Evolutionary conservation across 2,888 invertebrate genomes (phyloP).

Genomic region (Ptychoptera contaminata): DNA sequence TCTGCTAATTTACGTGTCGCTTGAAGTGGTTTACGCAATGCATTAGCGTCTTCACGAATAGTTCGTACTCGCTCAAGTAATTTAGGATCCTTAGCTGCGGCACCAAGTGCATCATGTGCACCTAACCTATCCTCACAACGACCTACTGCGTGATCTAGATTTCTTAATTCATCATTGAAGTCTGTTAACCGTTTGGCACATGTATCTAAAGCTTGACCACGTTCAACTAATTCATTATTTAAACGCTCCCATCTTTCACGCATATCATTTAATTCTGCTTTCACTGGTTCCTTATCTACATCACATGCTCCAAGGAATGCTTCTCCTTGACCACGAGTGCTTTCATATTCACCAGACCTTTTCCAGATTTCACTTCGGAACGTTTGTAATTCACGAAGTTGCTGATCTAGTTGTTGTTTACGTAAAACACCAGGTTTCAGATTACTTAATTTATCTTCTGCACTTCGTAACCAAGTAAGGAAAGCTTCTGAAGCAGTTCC

Average conservation of each 20-base stretch:
- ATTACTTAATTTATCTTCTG: slow-evolving; percentile 68
- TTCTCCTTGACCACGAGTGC: slow-evolving; percentile 71
- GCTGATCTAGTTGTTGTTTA: slow-evolving; percentile 72
- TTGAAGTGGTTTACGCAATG: slow-evolving; percentile 56
- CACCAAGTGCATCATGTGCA: slow-evolving; percentile 46
- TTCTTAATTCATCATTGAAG: slow-evolving; percentile 69
- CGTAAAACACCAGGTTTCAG: slow-evolving; percentile 67
- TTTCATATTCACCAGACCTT: slow-evolving; percentile 83
- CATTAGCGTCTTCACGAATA: slow-evolving; percentile 64
- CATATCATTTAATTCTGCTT: slow-evolving; percentile 62
- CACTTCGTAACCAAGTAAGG: slow-evolving; percentile 74
- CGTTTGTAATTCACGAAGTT: slow-evolving; percentile 70
- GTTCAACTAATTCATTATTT: slow-evolving; percentile 49
- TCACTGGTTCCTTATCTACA: slow-evolving; percentile 78
- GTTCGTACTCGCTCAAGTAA: slow-evolving; percentile 71
- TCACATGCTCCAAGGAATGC: slow-evolving; percentile 79
- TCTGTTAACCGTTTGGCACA: slow-evolving; percentile 68
- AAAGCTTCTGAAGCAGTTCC: slow-evolving; percentile 71
- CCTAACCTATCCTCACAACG: slow-evolving; percentile 77
- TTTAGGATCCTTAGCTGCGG: slow-evolving; percentile 67
- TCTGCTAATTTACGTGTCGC: slow-evolving; percentile 39
- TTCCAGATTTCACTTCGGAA: slow-evolving; percentile 91
- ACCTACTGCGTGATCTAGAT: slow-evolving; percentile 69
- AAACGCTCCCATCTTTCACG: slow-evolving; percentile 83
- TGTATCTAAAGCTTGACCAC: slow-evolving; percentile 44